These are phyloP conservation scores for Tetraneura akinire DNA, from an alignment of 1,140 invertebrate genomes.

Conservation along the genomic window DNA sequence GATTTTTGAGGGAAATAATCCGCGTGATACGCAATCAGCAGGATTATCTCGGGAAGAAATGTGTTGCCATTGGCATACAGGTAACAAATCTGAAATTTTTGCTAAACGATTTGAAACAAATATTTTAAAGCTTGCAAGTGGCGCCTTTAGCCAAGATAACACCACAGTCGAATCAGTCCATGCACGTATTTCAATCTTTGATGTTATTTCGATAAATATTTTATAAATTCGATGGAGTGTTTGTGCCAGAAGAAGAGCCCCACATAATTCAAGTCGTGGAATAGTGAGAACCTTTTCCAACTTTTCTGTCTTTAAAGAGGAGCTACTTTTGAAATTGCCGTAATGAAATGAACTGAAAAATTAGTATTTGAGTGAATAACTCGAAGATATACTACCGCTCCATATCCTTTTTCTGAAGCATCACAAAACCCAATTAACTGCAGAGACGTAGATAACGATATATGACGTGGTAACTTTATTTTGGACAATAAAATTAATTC, in stretches of 20 bases:
- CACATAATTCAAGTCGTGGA: slow-evolving; percentile 1
- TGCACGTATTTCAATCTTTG: neutral
- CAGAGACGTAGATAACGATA: neutral
- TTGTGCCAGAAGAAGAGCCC: neutral
- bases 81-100: neutral
- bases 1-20: neutral
- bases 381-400: neutral
- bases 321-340: neutral
- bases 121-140: neutral
- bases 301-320: neutral
- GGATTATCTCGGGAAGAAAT: neutral
- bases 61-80: neutral
- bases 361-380: neutral
- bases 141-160: neutral
- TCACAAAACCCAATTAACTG: neutral
- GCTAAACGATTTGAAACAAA: neutral
- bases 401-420: slow-evolving; percentile 15
- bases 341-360: neutral
- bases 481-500: neutral
- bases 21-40: neutral
- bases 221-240: neutral
- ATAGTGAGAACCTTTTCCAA: neutral
- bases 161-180: neutral
- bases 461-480: neutral
- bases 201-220: neutral